Base-by-base conservation (phyloP, 2,113 vertebrate species). In the Ceratotherium simum region DNA sequence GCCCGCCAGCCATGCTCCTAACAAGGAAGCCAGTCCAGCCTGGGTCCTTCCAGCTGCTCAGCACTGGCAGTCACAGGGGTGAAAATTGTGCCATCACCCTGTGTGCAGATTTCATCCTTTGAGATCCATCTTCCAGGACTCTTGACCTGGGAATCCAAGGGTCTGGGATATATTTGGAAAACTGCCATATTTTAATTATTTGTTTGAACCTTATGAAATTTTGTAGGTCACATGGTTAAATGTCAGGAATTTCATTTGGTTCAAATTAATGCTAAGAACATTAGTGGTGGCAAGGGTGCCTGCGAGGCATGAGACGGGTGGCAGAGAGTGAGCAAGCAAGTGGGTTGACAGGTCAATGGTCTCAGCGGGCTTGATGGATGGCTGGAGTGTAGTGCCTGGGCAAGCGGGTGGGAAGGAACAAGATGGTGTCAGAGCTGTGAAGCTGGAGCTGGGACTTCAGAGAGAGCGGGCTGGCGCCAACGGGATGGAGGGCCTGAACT, bases 11-110 rank as follows among this genome's bases (percentile, higher is more conserved):
- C 51, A 5, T 1, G 6, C 17, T 73, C 72, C 18, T 0, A 2
- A 3, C 5, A 14, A 33, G 95, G 25, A 62, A 10, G 21, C 21
- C 29, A 0, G 17, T 17, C 39, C 2, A 0, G 20, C 25, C 65
- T 9, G 0, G 1, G 1, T 21, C 48, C 69, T 29, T 11, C 36
- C 1, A 5, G 29, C 82, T 12, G 27, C 1, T 13, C 11, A 23
- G 48, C 0, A 0, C 4, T 0, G 1, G 60, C 39, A 78, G 54
- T 20, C 62, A 3, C 23, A 0, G 60, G 36, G 3, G 6, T 42
- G 17, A 2, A 27, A 6, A 3, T 6, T 3, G 29, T 18, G 9
- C 21, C 42, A 3, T 21, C 31, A 23, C 3, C 25, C 25, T 0
- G 1, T 2, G 10, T 27, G 18, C 27, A 1, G 72, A 31, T 9